Base-by-base conservation (phyloP, 2,797 vertebrate genomes). In the Sternarchorhynchus goeldii region DNA sequence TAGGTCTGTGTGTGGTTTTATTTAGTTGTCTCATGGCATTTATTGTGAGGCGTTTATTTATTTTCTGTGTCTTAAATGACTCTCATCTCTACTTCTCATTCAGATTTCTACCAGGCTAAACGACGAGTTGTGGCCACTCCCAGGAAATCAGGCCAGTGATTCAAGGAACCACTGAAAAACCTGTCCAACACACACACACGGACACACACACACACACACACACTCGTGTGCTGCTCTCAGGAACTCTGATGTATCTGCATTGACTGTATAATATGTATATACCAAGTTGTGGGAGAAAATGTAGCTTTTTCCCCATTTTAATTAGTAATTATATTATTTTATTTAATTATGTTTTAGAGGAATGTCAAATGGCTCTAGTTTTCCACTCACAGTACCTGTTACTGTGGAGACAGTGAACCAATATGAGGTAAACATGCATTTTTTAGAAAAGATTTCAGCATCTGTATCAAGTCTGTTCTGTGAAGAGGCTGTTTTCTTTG, bases 61-160 rank as follows among this genome's bases (percentile, higher is more conserved):
- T 25, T 36, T 36, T 36, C 34, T 36, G 4, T 36, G 34, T 36
- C 34, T 36, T 36, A 25, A 25, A 25, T 25, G 25, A 25, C 25
- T 67, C 21, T 0, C 12, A 12, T 2, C 64, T 87, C 32, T 82
- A 78, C 41, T 36, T 32, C 58, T 66, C 86, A 53, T 73, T 59
- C 91, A 99, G 97, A 99, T 87, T 98, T 95, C 92, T 99, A 96
- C 83, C 92, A 92, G 85, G 86, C 94, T 34, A 98, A 97, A 86
- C 83, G 92, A 78, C 92, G 94, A 89, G 87, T 91, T 0, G 81
- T 94, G 67, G 86, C 73, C 76, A 89, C 84, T 71, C 85, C 90
- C 0, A 87, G 86, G 74, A 94, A 95, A 83, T 93, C 94, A 21
- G 93, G 88, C 71, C 92, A 92, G 70, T 98, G 89, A 96, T 59